Conservation (phyloP, 2,888 invertebrate species). For the Oscheius sp. region DNA sequence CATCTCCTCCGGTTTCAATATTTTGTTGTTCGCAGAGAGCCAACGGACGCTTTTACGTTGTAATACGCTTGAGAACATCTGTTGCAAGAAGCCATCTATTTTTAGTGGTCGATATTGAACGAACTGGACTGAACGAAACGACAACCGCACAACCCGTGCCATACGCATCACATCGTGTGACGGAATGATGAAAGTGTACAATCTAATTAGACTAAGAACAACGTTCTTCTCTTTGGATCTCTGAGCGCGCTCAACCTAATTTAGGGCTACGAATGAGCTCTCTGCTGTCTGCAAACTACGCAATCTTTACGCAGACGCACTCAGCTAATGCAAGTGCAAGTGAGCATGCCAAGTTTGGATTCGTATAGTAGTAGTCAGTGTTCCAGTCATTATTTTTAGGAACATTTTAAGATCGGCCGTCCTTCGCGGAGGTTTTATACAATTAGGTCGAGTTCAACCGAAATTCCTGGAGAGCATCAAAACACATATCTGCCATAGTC, state of each 20-base stretch:
- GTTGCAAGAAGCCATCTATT: conserved; percentile 6
- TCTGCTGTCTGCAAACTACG: neutral
- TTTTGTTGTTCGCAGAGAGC: conserved; percentile 20
- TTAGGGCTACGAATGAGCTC: neutral
- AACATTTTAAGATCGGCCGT: neutral
- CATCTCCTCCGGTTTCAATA: conserved; percentile 16
- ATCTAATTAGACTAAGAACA: conserved; percentile 5
- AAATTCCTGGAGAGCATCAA: too few relatives aligned
- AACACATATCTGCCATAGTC: too few relatives aligned
- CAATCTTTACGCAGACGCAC: conserved; percentile 8
- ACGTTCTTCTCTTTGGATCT: neutral
- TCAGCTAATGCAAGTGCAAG: conserved; percentile 23
- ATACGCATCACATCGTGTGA: neutral
- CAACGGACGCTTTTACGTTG: conserved; percentile 7
- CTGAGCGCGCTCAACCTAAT: neutral
- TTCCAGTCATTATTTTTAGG: too few relatives aligned
- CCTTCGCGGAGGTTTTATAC: neutral
- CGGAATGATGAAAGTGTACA: neutral
- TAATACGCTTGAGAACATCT: conserved; percentile 27
- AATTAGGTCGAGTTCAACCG: neutral
- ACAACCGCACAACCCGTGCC: too few relatives aligned
- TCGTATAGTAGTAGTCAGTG: conserved; percentile 10
- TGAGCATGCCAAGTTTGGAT: conserved; percentile 9
- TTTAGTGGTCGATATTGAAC: too few relatives aligned
- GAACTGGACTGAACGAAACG: too few relatives aligned